A percentile compares a stretch with the other conserved stretches of the same genome.
Conservation (phyloP, 2,113 vertebrate species). For the Eulemur macaco region DNA sequence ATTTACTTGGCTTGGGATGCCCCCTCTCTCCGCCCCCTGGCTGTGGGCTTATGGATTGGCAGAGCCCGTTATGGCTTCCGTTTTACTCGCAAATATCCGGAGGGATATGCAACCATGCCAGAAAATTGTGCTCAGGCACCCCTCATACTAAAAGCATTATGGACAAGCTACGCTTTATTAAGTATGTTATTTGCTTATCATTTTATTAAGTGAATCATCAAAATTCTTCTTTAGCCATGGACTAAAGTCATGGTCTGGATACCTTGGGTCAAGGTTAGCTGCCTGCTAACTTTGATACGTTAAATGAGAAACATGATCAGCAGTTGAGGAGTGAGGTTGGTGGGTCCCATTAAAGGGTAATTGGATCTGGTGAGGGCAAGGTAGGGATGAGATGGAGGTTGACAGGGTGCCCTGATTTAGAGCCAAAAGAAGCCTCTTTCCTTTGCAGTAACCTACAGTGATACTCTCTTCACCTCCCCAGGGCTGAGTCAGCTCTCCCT, state of each 20-base stretch:
- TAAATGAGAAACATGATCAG: slow-evolving; percentile 26
- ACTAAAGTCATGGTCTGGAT: neutral
- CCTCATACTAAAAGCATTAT: neutral
- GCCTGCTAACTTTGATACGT: slow-evolving; percentile 6
- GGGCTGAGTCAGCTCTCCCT: slow-evolving; percentile 23
- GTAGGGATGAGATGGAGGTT: slow-evolving; percentile 16
- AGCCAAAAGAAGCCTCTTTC: slow-evolving; percentile 21
- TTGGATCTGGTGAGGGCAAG: slow-evolving; percentile 50
- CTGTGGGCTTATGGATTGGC: neutral
- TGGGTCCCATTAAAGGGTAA: neutral
- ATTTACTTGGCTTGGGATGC: slow-evolving; percentile 10
- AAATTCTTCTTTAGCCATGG: neutral
- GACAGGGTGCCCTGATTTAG: neutral
- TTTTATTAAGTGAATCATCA: neutral
- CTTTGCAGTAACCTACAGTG: neutral
- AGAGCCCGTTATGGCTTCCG: neutral
- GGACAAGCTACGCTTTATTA: neutral
- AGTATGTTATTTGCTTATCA: neutral
- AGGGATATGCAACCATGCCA: neutral
- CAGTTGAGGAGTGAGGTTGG: neutral
- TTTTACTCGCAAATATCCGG: slow-evolving; percentile 45
- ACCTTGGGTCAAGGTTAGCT: neutral
- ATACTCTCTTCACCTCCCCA: neutral
- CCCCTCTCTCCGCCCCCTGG: neutral
- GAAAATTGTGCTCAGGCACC: neutral